phyloP scores from a whole-genome alignment of 64 coral and sea anemone genomes.

The Actinia equina region DNA sequence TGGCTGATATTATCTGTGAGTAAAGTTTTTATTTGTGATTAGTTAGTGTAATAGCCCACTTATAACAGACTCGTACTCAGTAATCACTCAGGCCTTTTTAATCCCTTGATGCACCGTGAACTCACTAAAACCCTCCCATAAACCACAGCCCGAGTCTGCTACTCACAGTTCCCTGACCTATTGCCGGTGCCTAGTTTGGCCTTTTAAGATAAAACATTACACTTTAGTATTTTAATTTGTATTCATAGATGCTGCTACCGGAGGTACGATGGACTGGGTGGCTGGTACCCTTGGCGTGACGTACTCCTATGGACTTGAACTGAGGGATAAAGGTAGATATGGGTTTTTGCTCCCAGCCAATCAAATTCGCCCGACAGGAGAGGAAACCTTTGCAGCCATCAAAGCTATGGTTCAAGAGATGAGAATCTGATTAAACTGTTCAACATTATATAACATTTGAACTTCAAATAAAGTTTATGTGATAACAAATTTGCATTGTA shows the following conservation, averaged over 20 bases:
- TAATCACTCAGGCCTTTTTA: no score
- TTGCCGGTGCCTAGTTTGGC: no score
- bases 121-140: no score
- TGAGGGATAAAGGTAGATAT: conserved; percentile 71
- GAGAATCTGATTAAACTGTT: conserved; percentile 24
- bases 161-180: no score
- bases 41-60: no score
- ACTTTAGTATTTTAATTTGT: not conserved
- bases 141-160: no score
- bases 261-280: conserved; percentile 76
- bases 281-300: conserved; percentile 60
- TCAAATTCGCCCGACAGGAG: conserved; percentile 85
- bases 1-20: conserved; percentile 58
- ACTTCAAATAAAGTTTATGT: no score
- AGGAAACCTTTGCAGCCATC: conserved; percentile 87
- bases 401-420: conserved; percentile 76
- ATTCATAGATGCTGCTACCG: conserved; percentile 57
- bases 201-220: not conserved
- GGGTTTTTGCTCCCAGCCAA: conserved; percentile 74
- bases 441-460: no score
- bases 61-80: no score
- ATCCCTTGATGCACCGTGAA: no score
- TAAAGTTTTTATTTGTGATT: not conserved
- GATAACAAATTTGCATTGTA: no score
- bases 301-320: conserved; percentile 77